Conservation (phyloP, 2,888 invertebrate species). For the Drosophila peninsularis region DNA sequence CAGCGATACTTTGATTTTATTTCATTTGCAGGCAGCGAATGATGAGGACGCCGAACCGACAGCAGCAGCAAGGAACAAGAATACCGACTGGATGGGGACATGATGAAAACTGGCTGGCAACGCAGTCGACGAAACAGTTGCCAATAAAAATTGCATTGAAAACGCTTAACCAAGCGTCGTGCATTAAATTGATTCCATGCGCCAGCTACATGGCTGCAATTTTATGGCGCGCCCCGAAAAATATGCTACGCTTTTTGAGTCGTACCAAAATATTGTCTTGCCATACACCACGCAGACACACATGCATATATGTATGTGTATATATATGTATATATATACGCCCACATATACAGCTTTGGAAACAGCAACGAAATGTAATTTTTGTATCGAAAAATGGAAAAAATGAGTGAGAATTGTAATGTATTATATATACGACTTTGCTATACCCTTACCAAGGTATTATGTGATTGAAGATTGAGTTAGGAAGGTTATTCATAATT, state of each 20-base stretch:
- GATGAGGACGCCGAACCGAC: slow-evolving; percentile 20
- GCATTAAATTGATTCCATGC: slow-evolving; percentile 78
- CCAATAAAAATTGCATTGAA: slow-evolving; percentile 80
- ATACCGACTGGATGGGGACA: slow-evolving; percentile 11
- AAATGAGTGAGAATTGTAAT: not conserved
- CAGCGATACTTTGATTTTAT: slow-evolving; percentile 79
- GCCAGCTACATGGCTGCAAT: slow-evolving; percentile 35
- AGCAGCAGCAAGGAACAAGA: slow-evolving; percentile 10
- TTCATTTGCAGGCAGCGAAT: slow-evolving; percentile 69
- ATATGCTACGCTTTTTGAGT: slow-evolving; percentile 65
- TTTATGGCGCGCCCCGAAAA: slow-evolving; percentile 49
- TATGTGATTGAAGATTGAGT: too few species aligned
- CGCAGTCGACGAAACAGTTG: slow-evolving; percentile 66
- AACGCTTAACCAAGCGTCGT: slow-evolving; percentile 78
- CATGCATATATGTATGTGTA: not conserved
- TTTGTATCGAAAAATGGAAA: slow-evolving; percentile 47
- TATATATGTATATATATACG: not conserved
- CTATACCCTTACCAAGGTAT: slow-evolving; percentile 13
- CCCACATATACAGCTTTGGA: slow-evolving; percentile 10
- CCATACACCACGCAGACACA: slow-evolving; percentile 27
- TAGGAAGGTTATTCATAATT: too few species aligned
- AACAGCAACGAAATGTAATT: slow-evolving; percentile 69
- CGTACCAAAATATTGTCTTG: slow-evolving; percentile 75
- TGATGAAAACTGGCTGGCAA: slow-evolving; percentile 3
- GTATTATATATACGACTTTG: not conserved